Conservation (phyloP, 2,113 vertebrate genomes). For the Orthonyx spaldingii region DNA sequence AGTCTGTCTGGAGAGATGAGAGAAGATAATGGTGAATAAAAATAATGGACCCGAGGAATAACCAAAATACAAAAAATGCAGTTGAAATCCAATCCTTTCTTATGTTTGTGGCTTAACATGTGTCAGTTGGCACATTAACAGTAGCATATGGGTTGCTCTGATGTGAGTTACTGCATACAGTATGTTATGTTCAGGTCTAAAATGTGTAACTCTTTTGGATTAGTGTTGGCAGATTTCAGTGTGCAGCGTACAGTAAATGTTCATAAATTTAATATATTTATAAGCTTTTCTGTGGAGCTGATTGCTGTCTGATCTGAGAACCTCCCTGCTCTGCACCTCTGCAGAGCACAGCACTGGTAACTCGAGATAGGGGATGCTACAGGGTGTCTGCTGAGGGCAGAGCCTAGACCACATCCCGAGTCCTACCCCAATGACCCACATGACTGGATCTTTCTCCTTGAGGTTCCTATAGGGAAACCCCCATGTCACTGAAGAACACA, state of each 20-base stretch:
- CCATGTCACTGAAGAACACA: not conserved
- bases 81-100: slow-evolving; percentile 64
- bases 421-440: not conserved
- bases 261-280: slow-evolving; percentile 69
- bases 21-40: slow-evolving; percentile 39
- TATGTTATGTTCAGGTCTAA: slow-evolving; percentile 73
- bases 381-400: not conserved
- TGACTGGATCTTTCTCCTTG: not conserved
- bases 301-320: not conserved
- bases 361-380: not conserved
- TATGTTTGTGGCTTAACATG: slow-evolving; percentile 73
- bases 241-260: slow-evolving; percentile 62
- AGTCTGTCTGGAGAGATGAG: slow-evolving; percentile 1
- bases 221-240: slow-evolving; percentile 71
- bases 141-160: slow-evolving; percentile 74
- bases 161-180: slow-evolving; percentile 73
- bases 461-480: not conserved
- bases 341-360: not conserved
- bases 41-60: slow-evolving; percentile 45
- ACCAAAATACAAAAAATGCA: slow-evolving; percentile 52
- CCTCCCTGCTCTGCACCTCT: slow-evolving; percentile 15
- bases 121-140: slow-evolving; percentile 74
- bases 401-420: rapidly evolving
- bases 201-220: slow-evolving; percentile 74
- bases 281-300: slow-evolving; percentile 54